Evolutionary conservation across 1,140 invertebrate genomes (phyloP), one percentile per base, ranked within the genome.

Genomic region (Caenorhabditis brenneri): DNA sequence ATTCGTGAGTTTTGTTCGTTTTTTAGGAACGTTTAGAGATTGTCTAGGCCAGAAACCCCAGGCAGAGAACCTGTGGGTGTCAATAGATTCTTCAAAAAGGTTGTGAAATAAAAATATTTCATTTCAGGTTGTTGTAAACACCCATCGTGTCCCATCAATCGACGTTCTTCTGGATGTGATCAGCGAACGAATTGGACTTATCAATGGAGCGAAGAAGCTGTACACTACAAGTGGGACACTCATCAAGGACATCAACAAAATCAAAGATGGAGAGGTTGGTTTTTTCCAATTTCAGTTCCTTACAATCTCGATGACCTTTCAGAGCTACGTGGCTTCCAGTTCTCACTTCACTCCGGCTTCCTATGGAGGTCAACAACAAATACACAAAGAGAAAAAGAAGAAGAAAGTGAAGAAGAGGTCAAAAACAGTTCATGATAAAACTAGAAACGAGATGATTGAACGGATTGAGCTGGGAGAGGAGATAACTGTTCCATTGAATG

Each of bases 291-390:
- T 65, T 65, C 31, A 65, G 4, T 39, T 12, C n/a, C n/a, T n/a
- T n/a, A n/a, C n/a, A n/a, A n/a, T n/a, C n/a, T n/a, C n/a, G n/a
- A n/a, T n/a, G n/a, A n/a, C n/a, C n/a, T 46, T 42, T 39, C 36
- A 74, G 65, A 74, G 74, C 22, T 82, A 82, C 19, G 81, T 82
- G 39, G 81, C 81, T 24, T 82, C 81, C 1, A 65, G 55, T n/a
- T 58, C 55, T 19, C 42, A 48, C 27, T 82, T 82, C 27, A 74
- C 60, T n/a, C 81, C 81, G 7, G 36, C 39, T 16, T 36, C 81
- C n/a, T 82, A 82, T 33, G 81, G 81, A n/a, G 81, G 60, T 36
- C 55, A 69, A n/a, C 49, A 81, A 27, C 53, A 81, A 39, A 5
- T 27, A 1, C 16, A 51, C 33, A 46, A 22, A 29, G 60, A 55